These are phyloP conservation scores for Polypterus senegalus DNA, from an alignment of 2,113 vertebrate genomes.

Conservation along the genomic window DNA sequence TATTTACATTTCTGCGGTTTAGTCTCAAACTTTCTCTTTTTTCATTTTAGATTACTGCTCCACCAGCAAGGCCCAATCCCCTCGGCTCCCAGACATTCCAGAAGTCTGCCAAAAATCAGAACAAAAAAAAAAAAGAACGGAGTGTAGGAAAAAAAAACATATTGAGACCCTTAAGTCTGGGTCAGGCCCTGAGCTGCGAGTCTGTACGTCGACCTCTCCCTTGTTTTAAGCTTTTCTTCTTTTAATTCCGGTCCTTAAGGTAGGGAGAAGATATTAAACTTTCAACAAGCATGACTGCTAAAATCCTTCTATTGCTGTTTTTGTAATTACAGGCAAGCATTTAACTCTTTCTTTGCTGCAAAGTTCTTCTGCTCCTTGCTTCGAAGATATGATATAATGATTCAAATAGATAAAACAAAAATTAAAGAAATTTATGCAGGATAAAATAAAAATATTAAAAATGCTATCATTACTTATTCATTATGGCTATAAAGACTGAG, in stretches of 20 bases:
- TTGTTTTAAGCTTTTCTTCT: conserved; percentile 35
- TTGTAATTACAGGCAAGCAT: background rate
- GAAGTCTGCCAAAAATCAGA: conserved; percentile 75
- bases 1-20: conserved; percentile 95
- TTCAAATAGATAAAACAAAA: too few species aligned
- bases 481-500: too few species aligned
- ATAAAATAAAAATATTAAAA: too few species aligned
- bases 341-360: background rate
- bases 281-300: background rate
- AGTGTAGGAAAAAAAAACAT: conserved; percentile 27
- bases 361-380: background rate
- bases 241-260: conserved; percentile 53
- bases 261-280: conserved; percentile 25
- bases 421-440: too few species aligned
- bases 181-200: conserved; percentile 42
- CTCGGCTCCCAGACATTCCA: conserved; percentile 83
- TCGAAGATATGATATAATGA: too few species aligned
- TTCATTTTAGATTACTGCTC: conserved; percentile 68
- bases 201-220: conserved; percentile 28
- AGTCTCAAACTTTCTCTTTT: conserved; percentile 82
- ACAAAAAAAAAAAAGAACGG: conserved; percentile 20
- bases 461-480: too few species aligned
- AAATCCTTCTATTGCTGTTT: background rate
- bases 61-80: conserved; percentile 56
- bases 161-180: conserved; percentile 64